Percentiles rank a stretch among this genome's conserved stretches.
Conservation (phyloP, 2,797 vertebrate species). For the Sebastes hubbsi region DNA sequence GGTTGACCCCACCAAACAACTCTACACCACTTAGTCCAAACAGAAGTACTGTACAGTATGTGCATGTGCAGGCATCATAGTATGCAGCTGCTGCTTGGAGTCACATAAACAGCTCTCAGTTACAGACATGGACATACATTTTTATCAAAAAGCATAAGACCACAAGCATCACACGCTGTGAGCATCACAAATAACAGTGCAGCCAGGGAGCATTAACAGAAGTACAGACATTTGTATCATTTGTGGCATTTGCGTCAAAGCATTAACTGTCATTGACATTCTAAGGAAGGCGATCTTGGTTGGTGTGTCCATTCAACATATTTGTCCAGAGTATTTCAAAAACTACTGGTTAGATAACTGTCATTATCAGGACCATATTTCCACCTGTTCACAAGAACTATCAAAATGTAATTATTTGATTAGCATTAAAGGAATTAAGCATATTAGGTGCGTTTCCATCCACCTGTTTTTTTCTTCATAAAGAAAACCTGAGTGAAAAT, state of each 20-base stretch:
- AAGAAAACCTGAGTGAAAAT: neutral
- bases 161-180: neutral
- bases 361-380: neutral
- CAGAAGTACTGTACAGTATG: neutral
- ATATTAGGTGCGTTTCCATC: neutral
- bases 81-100: neutral
- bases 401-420: neutral
- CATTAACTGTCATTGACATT: neutral
- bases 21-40: neutral
- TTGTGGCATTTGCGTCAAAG: neutral
- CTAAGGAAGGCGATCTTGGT: neutral
- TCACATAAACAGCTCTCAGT: neutral
- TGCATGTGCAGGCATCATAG: neutral
- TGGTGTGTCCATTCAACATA: neutral
- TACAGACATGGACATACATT: neutral
- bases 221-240: slow-evolving; percentile 2
- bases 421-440: neutral
- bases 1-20: neutral
- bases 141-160: neutral
- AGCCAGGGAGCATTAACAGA: neutral
- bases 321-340: neutral
- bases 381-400: neutral
- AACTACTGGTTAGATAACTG: neutral
- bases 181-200: slow-evolving; percentile 3
- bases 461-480: neutral